These are phyloP conservation scores for Ailuropoda melanoleuca DNA, from an alignment of 2,113 vertebrate species.

Conservation along the genomic window DNA sequence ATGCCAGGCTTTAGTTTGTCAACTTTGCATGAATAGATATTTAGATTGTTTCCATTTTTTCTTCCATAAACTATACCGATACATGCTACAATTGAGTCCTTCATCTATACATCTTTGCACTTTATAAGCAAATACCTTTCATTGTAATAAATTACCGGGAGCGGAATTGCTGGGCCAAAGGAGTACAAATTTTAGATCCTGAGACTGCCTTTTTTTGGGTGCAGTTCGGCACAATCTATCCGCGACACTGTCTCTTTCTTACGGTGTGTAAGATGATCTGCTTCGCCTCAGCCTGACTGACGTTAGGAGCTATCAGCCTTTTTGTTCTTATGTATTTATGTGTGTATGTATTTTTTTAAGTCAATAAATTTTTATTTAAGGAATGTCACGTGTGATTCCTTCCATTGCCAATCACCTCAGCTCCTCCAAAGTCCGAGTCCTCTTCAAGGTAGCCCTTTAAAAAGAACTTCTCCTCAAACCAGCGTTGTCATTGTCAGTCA, in stretches of 20 bases:
- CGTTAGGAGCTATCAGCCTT: neutral
- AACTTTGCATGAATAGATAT: neutral
- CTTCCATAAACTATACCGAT: neutral
- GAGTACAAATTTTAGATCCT: neutral
- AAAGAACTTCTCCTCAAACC: neutral
- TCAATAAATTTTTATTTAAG: neutral
- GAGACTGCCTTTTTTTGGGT: neutral
- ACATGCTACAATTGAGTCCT: neutral
- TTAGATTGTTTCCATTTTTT: neutral
- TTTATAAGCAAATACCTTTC: slow-evolving; percentile 41
- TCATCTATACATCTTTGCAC: neutral
- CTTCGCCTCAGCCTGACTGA: neutral
- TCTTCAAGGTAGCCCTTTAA: neutral
- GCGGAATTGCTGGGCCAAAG: neutral
- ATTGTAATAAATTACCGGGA: neutral
- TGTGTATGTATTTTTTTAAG: neutral
- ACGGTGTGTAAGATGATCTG: neutral
- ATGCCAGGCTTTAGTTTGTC: neutral
- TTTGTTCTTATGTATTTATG: neutral
- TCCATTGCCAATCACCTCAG: neutral
- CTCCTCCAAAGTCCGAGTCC: neutral
- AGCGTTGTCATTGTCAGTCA: neutral
- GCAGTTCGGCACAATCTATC: neutral
- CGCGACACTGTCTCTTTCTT: neutral
- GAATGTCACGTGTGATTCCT: neutral